Conservation (phyloP, 2,888 invertebrate species). For the Netelia virgata region DNA sequence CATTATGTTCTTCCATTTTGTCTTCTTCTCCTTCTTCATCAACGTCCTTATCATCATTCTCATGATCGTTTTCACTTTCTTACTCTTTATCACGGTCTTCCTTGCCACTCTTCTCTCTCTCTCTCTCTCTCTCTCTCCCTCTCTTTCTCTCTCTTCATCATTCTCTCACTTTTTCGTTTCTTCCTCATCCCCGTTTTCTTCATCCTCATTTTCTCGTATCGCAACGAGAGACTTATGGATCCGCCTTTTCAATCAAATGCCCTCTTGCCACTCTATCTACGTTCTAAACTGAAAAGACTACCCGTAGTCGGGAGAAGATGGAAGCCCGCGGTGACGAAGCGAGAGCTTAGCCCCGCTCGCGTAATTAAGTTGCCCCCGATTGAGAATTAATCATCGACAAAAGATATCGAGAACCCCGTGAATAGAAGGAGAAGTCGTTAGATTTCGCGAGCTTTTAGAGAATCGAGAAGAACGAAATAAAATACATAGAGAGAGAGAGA, state of each 20-base stretch:
- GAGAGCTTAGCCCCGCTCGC: slow-evolving; percentile 75
- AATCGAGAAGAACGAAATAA: neutral
- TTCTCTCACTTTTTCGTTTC: slow-evolving; percentile 34
- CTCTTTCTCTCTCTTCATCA: slow-evolving; percentile 15
- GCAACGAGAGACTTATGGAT: neutral
- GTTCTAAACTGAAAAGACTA: slow-evolving; percentile 4
- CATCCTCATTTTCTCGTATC: slow-evolving; percentile 50
- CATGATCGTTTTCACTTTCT: slow-evolving; percentile 62
- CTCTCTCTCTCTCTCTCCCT: slow-evolving; percentile 17
- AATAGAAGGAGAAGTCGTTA: slow-evolving; percentile 34
- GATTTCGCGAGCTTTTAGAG: slow-evolving; percentile 24
- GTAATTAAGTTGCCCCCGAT: slow-evolving; percentile 80
- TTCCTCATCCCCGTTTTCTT: slow-evolving; percentile 46
- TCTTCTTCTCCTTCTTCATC: slow-evolving; percentile 66
- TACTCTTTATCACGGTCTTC: slow-evolving; percentile 47
- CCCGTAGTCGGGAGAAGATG: slow-evolving; percentile 3
- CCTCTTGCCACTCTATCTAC: neutral
- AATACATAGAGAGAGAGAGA: neutral
- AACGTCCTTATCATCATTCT: slow-evolving; percentile 62
- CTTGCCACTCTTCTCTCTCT: slow-evolving; percentile 22
- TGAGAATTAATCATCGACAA: slow-evolving; percentile 81
- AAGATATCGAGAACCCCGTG: slow-evolving; percentile 74
- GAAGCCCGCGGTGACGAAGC: slow-evolving; percentile 60
- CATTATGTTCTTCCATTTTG: neutral
- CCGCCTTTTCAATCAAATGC: slow-evolving; percentile 1